These are phyloP conservation scores for Hypsibius dujardini DNA, from an alignment of 1,140 invertebrate species.

Conservation along the genomic window DNA sequence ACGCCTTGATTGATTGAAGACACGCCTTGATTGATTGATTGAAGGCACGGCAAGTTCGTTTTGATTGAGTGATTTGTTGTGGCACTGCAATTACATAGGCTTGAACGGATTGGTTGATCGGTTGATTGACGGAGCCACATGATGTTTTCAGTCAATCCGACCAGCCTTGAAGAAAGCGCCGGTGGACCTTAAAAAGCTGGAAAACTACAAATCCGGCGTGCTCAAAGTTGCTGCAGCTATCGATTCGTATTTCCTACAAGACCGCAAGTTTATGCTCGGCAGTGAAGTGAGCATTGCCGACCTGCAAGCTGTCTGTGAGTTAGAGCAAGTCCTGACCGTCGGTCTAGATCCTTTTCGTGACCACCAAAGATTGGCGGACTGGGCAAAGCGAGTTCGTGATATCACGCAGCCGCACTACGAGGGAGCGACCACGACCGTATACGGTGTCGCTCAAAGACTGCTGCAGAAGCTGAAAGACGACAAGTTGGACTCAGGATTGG, in stretches of 20 bases:
- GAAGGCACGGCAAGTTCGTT: too few relatives aligned
- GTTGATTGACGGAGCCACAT: too few relatives aligned
- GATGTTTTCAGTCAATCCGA: constrained; percentile 26
- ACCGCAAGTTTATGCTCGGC: constrained; percentile 46
- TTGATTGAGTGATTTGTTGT: too few relatives aligned
- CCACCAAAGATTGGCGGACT: constrained; percentile 41
- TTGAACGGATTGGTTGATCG: too few relatives aligned
- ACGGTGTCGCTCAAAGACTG: too few relatives aligned
- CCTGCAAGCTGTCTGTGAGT: constrained; percentile 58
- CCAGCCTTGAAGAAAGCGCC: constrained; percentile 27
- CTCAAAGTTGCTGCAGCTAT: constrained; percentile 28
- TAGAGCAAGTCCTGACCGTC: constrained; percentile 56
- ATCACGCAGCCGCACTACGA: constrained; percentile 46
- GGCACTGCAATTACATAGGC: too few relatives aligned
- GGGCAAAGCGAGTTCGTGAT: constrained; percentile 44
- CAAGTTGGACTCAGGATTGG: too few relatives aligned
- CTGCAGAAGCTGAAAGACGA: too few relatives aligned
- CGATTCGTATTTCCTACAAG: constrained; percentile 36
- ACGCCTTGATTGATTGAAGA: too few relatives aligned
- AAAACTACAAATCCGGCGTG: constrained; percentile 26
- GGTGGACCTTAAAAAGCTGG: constrained; percentile 27
- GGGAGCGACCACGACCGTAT: too few relatives aligned
- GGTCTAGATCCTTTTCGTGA: constrained; percentile 44
- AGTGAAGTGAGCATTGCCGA: constrained; percentile 53
- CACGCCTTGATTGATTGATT: too few relatives aligned